These are phyloP conservation scores for Naso thynnoides DNA, from an alignment of 2,797 vertebrate species.

Conservation along the genomic window DNA sequence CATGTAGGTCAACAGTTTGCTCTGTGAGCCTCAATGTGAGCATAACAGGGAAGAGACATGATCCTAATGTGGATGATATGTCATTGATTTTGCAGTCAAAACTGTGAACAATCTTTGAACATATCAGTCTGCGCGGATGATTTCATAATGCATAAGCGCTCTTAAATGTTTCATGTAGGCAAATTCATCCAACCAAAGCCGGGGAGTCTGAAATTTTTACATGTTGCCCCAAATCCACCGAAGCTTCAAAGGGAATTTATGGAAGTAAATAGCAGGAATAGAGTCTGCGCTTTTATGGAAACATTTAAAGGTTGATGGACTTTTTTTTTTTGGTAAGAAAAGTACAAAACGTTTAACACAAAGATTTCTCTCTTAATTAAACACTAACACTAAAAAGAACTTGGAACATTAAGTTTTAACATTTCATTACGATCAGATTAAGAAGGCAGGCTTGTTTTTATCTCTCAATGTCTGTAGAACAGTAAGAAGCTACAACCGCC, in stretches of 20 bases:
- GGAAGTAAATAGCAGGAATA: not conserved
- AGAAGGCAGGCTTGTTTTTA: not conserved
- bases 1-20: conserved; percentile 27
- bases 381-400: not conserved
- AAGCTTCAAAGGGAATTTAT: not conserved
- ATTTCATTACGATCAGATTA: not conserved
- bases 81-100: conserved; percentile 46
- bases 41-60: not conserved
- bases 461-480: not conserved
- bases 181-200: conserved; percentile 31
- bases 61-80: conserved; percentile 21
- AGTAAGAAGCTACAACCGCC: not conserved
- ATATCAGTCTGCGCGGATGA: not conserved
- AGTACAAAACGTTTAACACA: not conserved
- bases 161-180: conserved; percentile 46
- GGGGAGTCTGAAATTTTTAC: conserved; percentile 12
- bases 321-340: not conserved
- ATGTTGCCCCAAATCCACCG: conserved; percentile 29
- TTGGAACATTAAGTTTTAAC: not conserved
- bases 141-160: conserved; percentile 54
- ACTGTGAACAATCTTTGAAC: conserved; percentile 49
- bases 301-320: no score
- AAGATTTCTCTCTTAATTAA: not conserved
- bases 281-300: not conserved
- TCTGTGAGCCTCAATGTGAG: not conserved